Base-by-base conservation (phyloP, 2,113 vertebrate genomes). In the Archocentrus centrarchus region DNA sequence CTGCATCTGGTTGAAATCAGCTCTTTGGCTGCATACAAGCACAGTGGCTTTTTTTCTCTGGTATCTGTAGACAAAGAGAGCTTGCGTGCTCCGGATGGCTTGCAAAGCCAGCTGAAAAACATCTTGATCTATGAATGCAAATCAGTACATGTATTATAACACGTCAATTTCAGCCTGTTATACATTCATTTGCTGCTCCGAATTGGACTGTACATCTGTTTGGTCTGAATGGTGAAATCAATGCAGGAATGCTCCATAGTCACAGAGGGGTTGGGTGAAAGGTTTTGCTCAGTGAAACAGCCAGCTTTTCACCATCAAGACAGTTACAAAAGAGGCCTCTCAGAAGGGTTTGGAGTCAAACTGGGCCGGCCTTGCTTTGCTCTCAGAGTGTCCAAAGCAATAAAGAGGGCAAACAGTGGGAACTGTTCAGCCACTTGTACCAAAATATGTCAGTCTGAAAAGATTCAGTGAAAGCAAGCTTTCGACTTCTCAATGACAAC, bases 271-370 rank as follows among this genome's bases (percentile, higher is more conserved):
- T 9, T 41, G 75, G 75, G 75, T 82, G 77, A 85, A 81, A 80
- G 50, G 30, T 81, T 86, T 81, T 64, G 57, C 80, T 87, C 59
- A 32, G 84, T 30, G 64, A 85, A 87, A 85, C 70, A 77, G 80
- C 3, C 81, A 63, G 70, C 75, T 90, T 89, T 93, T 83, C 76
- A 82, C 79, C 83, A 85, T 86, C 58, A 63, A 84, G 86, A 76
- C 68, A 18, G 80, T 86, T 77, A 93, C 86, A 92, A 92, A 91
- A 87, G 88, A 93, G 82, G 86, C 83, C 82, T 91, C 90, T 91
- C 80, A 84, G 83, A 78, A 47, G 73, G 24, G 77, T 82, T 85
- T 18, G 55, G 77, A 92, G 90, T 89, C 86, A 90, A 85, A 93
- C 90, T 59, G 84, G 86, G 85, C 24, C 17, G 75, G 80, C 78